Evolutionary conservation across 2,888 invertebrate genomes (phyloP), one percentile per base, ranked within the genome.

Genomic region (Leucozona laternaria): DNA sequence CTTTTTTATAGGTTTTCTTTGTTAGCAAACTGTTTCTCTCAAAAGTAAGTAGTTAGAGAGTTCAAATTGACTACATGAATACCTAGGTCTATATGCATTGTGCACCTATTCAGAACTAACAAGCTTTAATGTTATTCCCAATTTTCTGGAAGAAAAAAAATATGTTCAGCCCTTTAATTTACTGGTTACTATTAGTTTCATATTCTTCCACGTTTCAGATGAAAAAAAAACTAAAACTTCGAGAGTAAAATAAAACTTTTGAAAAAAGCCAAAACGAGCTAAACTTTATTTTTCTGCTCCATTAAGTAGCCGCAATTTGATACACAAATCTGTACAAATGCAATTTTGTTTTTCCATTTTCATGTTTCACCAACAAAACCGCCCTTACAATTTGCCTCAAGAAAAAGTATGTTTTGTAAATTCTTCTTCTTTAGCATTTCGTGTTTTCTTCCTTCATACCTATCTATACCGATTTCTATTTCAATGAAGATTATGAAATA

Each of bases 271-370:
- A 45, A 45, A 77, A 81, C 48, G 31, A 77, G 64, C 70, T 48
- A 82, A 82, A 81, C 71, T 82, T 82, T 66, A 78, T 78, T 82
- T 78, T 82, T 77, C 81, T 82, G 81, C 77, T 82, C 78, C 81
- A 82, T 82, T 82, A 77, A 82, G 64, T 82, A 78, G 81, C 77
- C 71, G 64, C 81, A 77, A 78, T 78, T 82, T 82, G 78, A 82
- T 78, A 82, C 64, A 82, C 77, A 82, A 82, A 82, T 82, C 77
- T 78, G 80, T 62, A 53, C 62, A 75, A 75, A 75, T 66, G 75
- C 40, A 77, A 60, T 60, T 53, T 43, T 31, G 5, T 22, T 58
- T 31, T 53, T 75, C 43, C 48, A 48, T 48, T 48, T 45, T 66
- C 13, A 20, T 31, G 22, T 31, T 64, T 6, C 28, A 48, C 10